Conservation (phyloP, 2,888 invertebrate genomes). For the Hylaea fasciaria region DNA sequence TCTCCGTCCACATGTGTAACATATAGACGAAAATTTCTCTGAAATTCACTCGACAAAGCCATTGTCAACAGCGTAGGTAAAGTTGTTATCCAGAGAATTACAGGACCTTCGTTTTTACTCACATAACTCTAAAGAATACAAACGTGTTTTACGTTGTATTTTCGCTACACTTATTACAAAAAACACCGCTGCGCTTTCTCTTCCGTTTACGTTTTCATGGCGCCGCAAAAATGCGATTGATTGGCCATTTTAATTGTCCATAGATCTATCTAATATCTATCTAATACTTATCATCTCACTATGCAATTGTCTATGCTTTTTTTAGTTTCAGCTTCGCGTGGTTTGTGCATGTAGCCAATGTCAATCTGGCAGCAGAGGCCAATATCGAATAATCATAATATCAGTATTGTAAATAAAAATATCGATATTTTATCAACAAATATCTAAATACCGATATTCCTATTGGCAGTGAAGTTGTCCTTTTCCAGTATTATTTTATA, state of each 20-base stretch:
- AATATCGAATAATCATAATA: no score
- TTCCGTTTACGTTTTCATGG: constrained; percentile 77
- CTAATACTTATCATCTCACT: no score
- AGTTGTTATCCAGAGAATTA: constrained; percentile 33
- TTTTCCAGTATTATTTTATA: no score
- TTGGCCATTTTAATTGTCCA: not conserved
- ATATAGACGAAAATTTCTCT: constrained; percentile 75
- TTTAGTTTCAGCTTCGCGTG: no score
- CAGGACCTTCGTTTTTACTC: constrained; percentile 47
- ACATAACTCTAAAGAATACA: constrained; percentile 60
- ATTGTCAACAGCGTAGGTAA: constrained; percentile 50
- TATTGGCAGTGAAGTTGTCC: no score
- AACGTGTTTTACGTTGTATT: constrained; percentile 50
- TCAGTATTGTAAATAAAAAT: no score
- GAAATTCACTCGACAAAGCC: constrained; percentile 67
- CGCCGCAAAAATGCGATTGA: not conserved
- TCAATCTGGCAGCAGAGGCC: no score
- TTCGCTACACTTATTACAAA: constrained; percentile 51
- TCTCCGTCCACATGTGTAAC: constrained; percentile 89
- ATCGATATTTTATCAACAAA: no score
- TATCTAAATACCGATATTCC: no score
- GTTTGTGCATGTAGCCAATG: no score
- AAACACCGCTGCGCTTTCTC: constrained; percentile 76
- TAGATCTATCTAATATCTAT: no score
- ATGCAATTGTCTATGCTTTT: no score